A percentile compares a stretch with the other conserved stretches of the same genome.
Conservation (phyloP, 2,113 vertebrate genomes). For the Leiothrix lutea region DNA sequence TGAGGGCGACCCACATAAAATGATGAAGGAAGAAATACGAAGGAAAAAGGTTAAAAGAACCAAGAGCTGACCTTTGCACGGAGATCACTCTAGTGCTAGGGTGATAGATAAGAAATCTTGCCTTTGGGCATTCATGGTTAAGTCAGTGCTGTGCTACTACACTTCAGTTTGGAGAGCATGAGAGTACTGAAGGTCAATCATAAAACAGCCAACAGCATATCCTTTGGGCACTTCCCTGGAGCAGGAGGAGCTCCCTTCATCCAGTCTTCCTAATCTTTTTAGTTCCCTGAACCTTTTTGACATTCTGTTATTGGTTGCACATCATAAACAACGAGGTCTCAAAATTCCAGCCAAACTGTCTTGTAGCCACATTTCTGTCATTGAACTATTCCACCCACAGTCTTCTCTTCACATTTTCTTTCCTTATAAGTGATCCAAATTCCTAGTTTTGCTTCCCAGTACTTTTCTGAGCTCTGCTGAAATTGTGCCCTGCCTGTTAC, state of each 20-base stretch:
- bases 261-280: neutral
- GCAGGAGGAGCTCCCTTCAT: neutral
- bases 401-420: neutral
- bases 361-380: neutral
- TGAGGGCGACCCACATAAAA: neutral
- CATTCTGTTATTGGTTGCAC: neutral
- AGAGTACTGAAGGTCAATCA: neutral
- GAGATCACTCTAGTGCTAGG: neutral
- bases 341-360: neutral
- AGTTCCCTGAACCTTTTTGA: neutral
- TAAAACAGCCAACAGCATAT: neutral
- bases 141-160: neutral
- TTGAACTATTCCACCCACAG: neutral
- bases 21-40: neutral
- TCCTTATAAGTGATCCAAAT: neutral
- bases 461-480: neutral
- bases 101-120: neutral
- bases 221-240: neutral
- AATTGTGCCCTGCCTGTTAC: neutral
- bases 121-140: neutral
- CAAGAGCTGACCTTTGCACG: neutral
- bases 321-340: neutral
- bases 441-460: neutral
- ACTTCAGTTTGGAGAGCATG: neutral
- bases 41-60: neutral